Conservation (phyloP, 2,113 vertebrate species). For the Ochotona princeps region DNA sequence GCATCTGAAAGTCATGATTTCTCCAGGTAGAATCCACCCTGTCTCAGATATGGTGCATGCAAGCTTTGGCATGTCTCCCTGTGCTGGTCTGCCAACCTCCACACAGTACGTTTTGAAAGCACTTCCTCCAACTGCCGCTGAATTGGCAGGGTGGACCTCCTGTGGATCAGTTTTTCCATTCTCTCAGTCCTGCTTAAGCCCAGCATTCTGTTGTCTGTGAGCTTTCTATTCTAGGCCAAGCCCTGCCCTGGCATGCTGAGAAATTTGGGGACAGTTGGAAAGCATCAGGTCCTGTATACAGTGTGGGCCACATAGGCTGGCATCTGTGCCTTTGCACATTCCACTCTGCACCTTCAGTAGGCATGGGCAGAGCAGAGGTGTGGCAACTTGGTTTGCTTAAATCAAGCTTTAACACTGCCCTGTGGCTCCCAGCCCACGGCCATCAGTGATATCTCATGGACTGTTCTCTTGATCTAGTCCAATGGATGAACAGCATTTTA, state of each 20-base stretch:
- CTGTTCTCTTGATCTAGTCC: background rate
- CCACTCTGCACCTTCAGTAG: background rate
- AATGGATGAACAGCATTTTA: background rate
- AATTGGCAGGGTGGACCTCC: constrained; percentile 70
- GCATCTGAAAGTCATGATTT: constrained; percentile 41
- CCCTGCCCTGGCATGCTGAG: constrained; percentile 18
- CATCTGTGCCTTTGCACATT: background rate
- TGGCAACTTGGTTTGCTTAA: background rate
- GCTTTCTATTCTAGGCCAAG: constrained; percentile 20
- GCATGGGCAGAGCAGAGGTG: constrained; percentile 22
- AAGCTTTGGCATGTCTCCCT: constrained; percentile 72
- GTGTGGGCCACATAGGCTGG: background rate
- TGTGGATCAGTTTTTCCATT: constrained; percentile 75
- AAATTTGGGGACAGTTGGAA: constrained; percentile 7
- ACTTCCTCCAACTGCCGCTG: constrained; percentile 70
- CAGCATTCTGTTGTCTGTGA: constrained; percentile 48
- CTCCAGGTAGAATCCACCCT: constrained; percentile 62
- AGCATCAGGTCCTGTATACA: background rate
- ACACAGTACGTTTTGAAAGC: constrained; percentile 69
- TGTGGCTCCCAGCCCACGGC: background rate
- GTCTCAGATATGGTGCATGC: constrained; percentile 41
- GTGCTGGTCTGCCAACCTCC: constrained; percentile 68
- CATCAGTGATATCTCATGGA: background rate
- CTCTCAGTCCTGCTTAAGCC: constrained; percentile 59
- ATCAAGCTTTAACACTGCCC: background rate